Evolutionary conservation across 2,888 invertebrate genomes (phyloP).

Genomic region (Pterostichus madidus): DNA sequence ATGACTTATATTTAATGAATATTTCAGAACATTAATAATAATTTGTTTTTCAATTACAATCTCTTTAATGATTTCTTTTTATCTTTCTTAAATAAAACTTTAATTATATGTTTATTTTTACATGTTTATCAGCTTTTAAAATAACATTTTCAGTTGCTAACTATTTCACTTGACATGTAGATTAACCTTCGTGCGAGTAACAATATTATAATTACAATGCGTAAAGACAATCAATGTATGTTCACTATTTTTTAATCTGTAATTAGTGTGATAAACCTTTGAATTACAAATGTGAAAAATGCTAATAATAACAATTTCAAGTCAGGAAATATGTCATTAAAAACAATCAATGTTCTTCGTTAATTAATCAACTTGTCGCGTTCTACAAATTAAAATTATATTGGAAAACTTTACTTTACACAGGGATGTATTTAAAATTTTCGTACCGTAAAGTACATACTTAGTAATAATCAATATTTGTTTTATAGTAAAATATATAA

Average conservation of each 20-base stretch:
- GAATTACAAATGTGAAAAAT: too few species aligned
- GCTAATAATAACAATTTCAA: too few species aligned
- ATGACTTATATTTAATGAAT: too few species aligned
- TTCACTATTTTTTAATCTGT: neutral
- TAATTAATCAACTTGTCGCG: too few species aligned
- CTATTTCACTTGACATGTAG: neutral
- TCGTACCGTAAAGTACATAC: too few species aligned
- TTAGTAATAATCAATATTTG: too few species aligned
- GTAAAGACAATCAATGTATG: neutral
- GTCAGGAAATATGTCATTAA: too few species aligned
- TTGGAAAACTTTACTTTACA: too few species aligned
- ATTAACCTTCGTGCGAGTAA: neutral
- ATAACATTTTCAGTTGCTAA: neutral
- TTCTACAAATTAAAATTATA: too few species aligned
- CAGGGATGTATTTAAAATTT: too few species aligned
- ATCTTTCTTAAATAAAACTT: neutral
- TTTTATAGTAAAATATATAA: too few species aligned
- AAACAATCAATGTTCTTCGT: too few species aligned
- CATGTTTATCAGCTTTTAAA: neutral
- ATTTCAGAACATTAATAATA: neutral
- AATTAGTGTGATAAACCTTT: neutral
- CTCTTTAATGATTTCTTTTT: neutral
- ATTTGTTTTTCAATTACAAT: neutral
- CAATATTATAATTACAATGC: neutral
- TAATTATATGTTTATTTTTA: conserved; percentile 2